These are phyloP conservation scores for Tetranychus truncatus DNA, from an alignment of 2,888 invertebrate genomes.

Conservation along the genomic window DNA sequence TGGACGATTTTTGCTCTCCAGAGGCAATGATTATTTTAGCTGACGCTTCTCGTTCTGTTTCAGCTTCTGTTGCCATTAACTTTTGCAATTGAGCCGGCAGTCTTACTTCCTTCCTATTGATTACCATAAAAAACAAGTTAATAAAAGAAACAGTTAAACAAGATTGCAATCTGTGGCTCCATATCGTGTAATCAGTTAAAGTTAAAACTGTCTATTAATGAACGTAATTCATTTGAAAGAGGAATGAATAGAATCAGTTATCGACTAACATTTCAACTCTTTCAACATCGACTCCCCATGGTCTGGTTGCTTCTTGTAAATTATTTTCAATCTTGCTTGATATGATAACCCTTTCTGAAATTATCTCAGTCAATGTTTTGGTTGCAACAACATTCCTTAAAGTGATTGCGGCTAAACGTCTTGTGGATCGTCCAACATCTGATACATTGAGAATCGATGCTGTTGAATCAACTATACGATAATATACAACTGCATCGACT, in stretches of 20 bases:
- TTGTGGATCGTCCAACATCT: constrained; percentile 47
- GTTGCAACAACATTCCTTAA: constrained; percentile 74
- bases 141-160: neutral
- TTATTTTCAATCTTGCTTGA: constrained; percentile 73
- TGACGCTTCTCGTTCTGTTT: neutral
- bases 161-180: neutral
- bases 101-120: constrained; percentile 9
- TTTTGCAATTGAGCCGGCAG: neutral
- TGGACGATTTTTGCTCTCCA: neutral
- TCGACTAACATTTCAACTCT: constrained; percentile 10
- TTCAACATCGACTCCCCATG: constrained; percentile 11
- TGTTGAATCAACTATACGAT: constrained; percentile 49
- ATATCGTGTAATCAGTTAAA: neutral
- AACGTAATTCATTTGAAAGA: too few relatives aligned
- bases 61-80: constrained; percentile 5
- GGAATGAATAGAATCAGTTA: too few relatives aligned
- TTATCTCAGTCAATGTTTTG: constrained; percentile 78
- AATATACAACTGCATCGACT: constrained; percentile 31
- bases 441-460: constrained; percentile 93
- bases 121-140: neutral
- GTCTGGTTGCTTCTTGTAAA: constrained; percentile 46
- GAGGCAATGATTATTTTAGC: neutral
- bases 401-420: constrained; percentile 46
- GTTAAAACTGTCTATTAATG: neutral
- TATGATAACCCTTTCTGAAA: constrained; percentile 83